Evolutionary conservation across 2,113 vertebrate species (phyloP), one percentile per base, ranked within the genome.

Genomic region (Lasiurus cinereus): DNA sequence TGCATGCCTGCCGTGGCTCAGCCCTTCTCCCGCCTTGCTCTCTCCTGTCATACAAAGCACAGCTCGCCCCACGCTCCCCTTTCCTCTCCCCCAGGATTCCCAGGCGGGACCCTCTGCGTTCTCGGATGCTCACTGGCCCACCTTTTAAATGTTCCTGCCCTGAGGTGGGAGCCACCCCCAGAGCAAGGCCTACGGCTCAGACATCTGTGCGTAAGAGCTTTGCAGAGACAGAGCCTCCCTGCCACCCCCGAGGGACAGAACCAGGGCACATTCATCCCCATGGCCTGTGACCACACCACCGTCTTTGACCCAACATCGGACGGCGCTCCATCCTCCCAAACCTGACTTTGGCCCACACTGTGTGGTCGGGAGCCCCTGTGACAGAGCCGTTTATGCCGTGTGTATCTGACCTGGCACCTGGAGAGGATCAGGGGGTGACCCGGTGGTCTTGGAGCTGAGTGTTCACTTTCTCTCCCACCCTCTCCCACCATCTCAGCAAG

Each of bases 11-110:
- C 43, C 85, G 33, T 3, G 6, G 16, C 69, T 31, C 9, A 24
- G 76, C 21, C 39, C 13, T 24, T 14, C 14, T 18, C 79, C 46
- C 22, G 27, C 8, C 31, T 39, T 15, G 1, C 64, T 50, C 22
- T 64, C 12, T 5, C 80, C 29, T 24, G 50, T 52, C 8, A 3
- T 7, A n/a, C 14, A 8, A 36, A n/a, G 43, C 39, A 77, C 4
- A 0, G 3, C 12, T 22, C 6, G 10, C 13, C 31, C 16, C 8
- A 0, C 6, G 2, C 29, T 16, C 36, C 64, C 43, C 21, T 1
- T 27, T 66, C 52, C 27, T 8, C 14, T 7, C 14, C 9, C 52
- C 52, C 18, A 6, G 24, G 62, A 39, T 69, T 84, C 54, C 78
- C 0, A 1, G 72, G 67, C 48, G 48, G 78, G 48, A 24, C 72